Conservation (phyloP, 2,888 invertebrate species). For the Cataglyphis altisquamis region DNA sequence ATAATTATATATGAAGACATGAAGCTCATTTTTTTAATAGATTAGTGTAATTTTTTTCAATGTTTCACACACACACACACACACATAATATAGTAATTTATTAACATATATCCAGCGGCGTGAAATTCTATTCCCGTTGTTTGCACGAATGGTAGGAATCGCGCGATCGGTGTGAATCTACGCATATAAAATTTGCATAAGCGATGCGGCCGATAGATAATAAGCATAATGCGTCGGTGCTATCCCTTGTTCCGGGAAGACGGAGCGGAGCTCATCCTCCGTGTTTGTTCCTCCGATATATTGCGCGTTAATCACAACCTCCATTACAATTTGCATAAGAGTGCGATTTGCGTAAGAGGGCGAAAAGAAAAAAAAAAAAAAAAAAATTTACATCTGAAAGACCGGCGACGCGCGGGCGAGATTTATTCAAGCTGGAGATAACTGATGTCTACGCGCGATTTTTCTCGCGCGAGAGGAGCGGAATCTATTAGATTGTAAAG, state of each 20-base stretch:
- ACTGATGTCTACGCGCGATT: constrained; percentile 38
- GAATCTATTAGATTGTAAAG: constrained; percentile 53
- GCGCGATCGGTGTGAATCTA: constrained; percentile 53
- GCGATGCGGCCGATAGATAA: constrained; percentile 42
- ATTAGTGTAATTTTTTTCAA: background rate
- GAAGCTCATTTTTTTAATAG: background rate
- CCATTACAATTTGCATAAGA: constrained; percentile 53
- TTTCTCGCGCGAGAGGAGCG: constrained; percentile 29
- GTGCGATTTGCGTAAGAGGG: constrained; percentile 30
- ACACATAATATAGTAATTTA: background rate
- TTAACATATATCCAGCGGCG: background rate
- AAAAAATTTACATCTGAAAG: constrained; percentile 42
- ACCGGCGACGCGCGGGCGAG: constrained; percentile 35
- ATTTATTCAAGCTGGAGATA: constrained; percentile 47
- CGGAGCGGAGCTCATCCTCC: constrained; percentile 48
- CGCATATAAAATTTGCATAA: constrained; percentile 44
- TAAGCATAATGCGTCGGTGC: constrained; percentile 42
- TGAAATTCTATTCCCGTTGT: constrained; percentile 22
- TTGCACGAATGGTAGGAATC: constrained; percentile 41
- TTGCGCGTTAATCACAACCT: constrained; percentile 48
- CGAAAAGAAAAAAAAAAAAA: constrained; percentile 21
- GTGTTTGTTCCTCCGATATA: constrained; percentile 50
- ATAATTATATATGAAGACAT: background rate
- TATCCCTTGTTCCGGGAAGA: constrained; percentile 45
- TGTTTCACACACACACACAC: background rate